phyloP scores from a whole-genome alignment of 2,888 invertebrate species.

The Diaprepes abbreviatus region DNA sequence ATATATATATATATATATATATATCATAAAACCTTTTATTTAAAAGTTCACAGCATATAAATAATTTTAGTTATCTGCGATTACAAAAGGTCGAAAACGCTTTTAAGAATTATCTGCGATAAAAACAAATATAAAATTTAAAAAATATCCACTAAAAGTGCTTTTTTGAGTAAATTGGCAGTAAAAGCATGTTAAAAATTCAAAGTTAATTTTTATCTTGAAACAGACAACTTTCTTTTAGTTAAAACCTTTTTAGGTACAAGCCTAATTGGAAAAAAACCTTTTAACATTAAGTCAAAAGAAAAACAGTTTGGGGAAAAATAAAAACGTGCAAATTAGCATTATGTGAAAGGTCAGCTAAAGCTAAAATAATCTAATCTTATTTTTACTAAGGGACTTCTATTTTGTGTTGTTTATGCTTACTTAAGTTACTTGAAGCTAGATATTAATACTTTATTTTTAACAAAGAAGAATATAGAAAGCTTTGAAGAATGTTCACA shows the following conservation, averaged over 20 bases:
- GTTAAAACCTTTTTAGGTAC: not conserved
- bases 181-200: not conserved
- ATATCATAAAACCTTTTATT: no score
- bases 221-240: constrained; percentile 33
- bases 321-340: constrained; percentile 35
- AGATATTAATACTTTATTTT: no score
- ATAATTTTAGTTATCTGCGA: no score
- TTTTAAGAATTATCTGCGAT: no score
- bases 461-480: no score
- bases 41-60: no score
- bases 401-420: constrained; percentile 33
- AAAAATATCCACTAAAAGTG: no score
- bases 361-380: constrained; percentile 19
- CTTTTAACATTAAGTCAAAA: constrained; percentile 8
- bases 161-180: no score
- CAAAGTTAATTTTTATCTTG: constrained; percentile 18
- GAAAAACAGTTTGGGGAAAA: constrained; percentile 17
- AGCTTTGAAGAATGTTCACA: no score
- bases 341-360: constrained; percentile 28
- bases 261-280: constrained; percentile 15
- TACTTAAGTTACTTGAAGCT: not conserved
- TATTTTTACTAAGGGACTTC: constrained; percentile 22
- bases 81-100: no score
- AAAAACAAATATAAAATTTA: no score
- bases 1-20: no score